phyloP scores from a whole-genome alignment of 2,797 vertebrate genomes.

The Oreochromis mossambicus region DNA sequence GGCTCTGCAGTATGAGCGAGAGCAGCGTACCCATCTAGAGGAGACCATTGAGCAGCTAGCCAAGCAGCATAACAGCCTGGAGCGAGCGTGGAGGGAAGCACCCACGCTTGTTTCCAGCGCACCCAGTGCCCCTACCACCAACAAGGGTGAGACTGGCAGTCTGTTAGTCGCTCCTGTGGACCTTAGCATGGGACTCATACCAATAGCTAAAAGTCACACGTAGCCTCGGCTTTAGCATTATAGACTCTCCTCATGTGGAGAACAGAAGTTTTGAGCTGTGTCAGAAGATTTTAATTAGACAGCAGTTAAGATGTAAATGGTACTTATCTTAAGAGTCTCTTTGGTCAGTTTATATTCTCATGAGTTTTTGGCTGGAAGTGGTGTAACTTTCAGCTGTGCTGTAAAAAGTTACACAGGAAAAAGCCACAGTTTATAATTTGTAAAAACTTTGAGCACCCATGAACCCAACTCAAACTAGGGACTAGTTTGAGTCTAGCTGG shows the following conservation, averaged over 20 bases:
- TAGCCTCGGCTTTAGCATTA: not conserved
- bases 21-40: constrained; percentile 92
- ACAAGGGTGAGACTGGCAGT: constrained; percentile 78
- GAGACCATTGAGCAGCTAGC: constrained; percentile 98
- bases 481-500: not conserved
- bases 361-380: not conserved
- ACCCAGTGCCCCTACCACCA: constrained; percentile 64
- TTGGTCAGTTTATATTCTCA: not conserved
- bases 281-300: constrained; percentile 24
- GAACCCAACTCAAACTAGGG: not conserved
- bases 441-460: not conserved
- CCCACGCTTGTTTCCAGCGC: constrained; percentile 75
- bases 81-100: constrained; percentile 90
- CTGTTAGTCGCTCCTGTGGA: not conserved
- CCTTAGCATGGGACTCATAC: not conserved
- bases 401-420: not conserved
- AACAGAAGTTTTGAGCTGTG: not conserved
- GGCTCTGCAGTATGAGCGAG: constrained; percentile 94
- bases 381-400: not conserved
- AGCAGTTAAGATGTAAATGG: not conserved
- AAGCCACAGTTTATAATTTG: not conserved
- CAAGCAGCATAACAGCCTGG: constrained; percentile 98
- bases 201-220: not conserved
- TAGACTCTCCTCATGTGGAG: not conserved
- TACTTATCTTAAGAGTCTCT: not conserved